Base-by-base conservation (phyloP, 2,797 vertebrate species). In the Dipus sagitta region DNA sequence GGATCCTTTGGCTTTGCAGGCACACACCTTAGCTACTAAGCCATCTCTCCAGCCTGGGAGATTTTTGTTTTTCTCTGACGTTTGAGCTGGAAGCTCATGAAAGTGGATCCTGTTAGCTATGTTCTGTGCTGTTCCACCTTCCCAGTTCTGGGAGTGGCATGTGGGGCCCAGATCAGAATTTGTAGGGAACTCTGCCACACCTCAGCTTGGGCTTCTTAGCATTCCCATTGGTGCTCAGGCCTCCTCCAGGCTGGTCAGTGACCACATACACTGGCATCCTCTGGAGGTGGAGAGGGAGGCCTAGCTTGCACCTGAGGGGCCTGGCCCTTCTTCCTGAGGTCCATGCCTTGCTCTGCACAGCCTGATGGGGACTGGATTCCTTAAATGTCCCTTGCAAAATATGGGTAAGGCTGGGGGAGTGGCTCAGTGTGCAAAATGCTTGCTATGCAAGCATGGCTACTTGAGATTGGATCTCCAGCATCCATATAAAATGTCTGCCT, bases 371-470 rank as follows among this genome's bases (percentile, higher is more conserved):
- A 58, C 62, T 47, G 23, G 71, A 23, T 15, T 86, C 14, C 62
- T 68, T 62, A 92, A 77, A 64, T 42, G 26, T 26, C 34, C 26
- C 85, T 86, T 85, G 20, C 89, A 62, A 93, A 82, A 58, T 7
- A 28, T 24, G 34, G 79, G 17, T 58, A 58, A 58, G 54, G 14
- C 14, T 58, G 54, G 54, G 54, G 54, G 15, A 12, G 13, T 58
- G 54, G 14, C 54, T 58, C 54, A 15, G 54, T 58, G 54, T 58
- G 54, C 17, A 58, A 58, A 58, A 58, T 58, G 54, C 54, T 58
- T 17, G 54, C 12, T 58, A 58, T 58, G 54, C 54, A 58, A 58
- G 14, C 54, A 58, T 58, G 54, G 54, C 10, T 58, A 11, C 54
- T 58, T 58, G 54, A 58, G 54, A 58, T 58, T 17, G 17, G 54